Evolutionary conservation across 30 jellyfish, hydroid and myxozoan species (phyloP), one percentile per base, ranked within the genome.

Genomic region (Chrysaora quinquecirrha): DNA sequence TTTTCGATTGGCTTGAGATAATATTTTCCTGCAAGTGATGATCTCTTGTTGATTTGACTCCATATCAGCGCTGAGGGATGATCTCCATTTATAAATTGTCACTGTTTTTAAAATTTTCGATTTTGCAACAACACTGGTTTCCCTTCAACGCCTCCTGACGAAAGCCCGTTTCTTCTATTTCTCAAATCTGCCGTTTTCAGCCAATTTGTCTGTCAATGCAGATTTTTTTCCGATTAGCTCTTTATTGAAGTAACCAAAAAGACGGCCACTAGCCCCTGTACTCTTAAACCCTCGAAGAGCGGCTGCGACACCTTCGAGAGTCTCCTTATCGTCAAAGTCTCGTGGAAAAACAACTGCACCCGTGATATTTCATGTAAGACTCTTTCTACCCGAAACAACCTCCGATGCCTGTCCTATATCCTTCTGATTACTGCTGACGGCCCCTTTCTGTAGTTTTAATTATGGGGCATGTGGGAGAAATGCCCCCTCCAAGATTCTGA

Each of bases 11-110:
- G 12, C 63, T 30, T 33, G 68, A 70, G 46, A 32, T 35, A n/a
- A 19, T 70, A 34, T 50, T 34, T 29, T 70, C 67, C 18, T 30
- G 67, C 28, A 29, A 24, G 70, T 38, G 82, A 18, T 70, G 30
- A 66, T 27, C 19, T 50, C 68, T 11, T 20, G 7, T 19, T 7
- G 68, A 27, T 34, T 20, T 3, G 68, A 14, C 31, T 70, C 82
- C 82, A 70, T 70, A 48, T 32, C 82, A 35, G 35, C 82, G 20
- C 50, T 23, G 19, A 30, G 30, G 3, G 68, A 52, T 52, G 24
- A 16, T 9, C 29, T 25, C 27, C 68, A 52, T 10, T 16, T 16
- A 43, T 43, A 9, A 6, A 16, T 43, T 43, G 58, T 43, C 16
- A 43, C 16, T 43, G 58, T 43, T 16, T 6, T 43, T 43, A 43